Conservation (phyloP, 2,113 vertebrate genomes). For the Serilophus lunatus region DNA sequence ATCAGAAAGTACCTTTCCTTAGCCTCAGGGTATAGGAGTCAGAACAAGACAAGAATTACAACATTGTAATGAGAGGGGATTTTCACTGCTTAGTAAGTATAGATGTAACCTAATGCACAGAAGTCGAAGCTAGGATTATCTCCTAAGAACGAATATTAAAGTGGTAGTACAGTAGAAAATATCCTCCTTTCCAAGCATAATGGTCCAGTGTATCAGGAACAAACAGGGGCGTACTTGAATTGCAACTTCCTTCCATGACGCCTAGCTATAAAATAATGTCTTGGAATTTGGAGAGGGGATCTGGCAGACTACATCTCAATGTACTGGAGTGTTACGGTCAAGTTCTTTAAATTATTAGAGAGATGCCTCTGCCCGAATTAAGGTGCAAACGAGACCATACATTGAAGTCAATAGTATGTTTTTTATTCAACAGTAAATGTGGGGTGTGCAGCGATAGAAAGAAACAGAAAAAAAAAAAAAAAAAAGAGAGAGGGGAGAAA, state of each 20-base stretch:
- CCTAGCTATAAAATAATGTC: not conserved
- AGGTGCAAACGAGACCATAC: no score
- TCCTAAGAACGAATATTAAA: not conserved
- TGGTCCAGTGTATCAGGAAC: not conserved
- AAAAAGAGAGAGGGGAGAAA: no score
- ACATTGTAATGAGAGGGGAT: not conserved
- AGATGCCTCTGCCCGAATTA: no score
- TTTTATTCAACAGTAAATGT: no score
- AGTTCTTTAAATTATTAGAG: no score
- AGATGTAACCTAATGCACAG: not conserved
- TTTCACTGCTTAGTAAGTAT: not conserved
- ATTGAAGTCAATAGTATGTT: no score
- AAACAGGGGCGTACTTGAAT: not conserved
- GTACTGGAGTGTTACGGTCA: not conserved
- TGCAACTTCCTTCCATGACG: not conserved
- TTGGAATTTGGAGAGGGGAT: fast-evolving
- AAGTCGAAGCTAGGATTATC: not conserved
- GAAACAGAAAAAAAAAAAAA: no score
- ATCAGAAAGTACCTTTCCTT: not conserved
- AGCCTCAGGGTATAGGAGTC: not conserved
- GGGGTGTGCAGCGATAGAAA: no score
- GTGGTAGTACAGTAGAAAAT: not conserved
- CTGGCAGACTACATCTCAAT: not conserved
- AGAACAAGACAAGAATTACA: not conserved
- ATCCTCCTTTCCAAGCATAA: not conserved